Conservation (phyloP, 1,140 invertebrate genomes). For the Drosophila oshimai region DNA sequence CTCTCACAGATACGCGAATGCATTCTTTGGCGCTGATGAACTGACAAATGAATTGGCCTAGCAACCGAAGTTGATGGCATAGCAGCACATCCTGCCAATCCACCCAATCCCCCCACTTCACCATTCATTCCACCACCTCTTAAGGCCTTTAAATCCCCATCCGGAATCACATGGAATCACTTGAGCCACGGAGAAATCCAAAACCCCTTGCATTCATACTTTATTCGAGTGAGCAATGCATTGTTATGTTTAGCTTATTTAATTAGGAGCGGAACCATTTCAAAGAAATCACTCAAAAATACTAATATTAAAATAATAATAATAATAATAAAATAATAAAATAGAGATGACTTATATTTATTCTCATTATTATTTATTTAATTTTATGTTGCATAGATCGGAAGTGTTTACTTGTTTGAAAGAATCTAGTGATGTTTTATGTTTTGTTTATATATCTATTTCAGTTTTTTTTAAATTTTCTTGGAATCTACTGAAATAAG, state of each 20-base stretch:
- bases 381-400: no score
- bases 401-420: no score
- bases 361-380: no score
- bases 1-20: slow-evolving; percentile 1
- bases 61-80: slow-evolving; percentile 7
- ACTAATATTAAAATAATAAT: no score
- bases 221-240: neutral
- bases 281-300: no score
- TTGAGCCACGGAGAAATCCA: neutral
- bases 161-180: slow-evolving; percentile 3
- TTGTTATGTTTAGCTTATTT: neutral
- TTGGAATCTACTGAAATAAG: no score
- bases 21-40: slow-evolving; percentile 42
- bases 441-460: neutral
- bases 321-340: no score
- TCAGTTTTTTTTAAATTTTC: no score
- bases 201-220: neutral
- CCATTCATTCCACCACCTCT: neutral
- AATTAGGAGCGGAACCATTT: neutral
- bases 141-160: slow-evolving; percentile 22
- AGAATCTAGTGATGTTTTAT: no score
- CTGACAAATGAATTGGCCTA: slow-evolving; percentile 45
- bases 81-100: neutral
- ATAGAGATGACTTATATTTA: no score
- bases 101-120: neutral